Base-by-base conservation (phyloP, 2,888 invertebrate species). In the Mactromeris polynyma region DNA sequence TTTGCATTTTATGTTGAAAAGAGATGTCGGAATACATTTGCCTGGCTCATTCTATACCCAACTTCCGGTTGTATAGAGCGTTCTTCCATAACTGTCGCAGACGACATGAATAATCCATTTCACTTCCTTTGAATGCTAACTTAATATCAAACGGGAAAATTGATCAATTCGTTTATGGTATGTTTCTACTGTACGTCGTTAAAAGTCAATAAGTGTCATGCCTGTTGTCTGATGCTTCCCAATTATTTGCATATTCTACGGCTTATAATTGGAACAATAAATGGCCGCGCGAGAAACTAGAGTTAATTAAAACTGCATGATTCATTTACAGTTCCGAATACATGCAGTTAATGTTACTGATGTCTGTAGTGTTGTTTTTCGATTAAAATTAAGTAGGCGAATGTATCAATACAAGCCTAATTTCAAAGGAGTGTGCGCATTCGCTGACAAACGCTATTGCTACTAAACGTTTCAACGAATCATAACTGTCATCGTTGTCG, bases 31-130 rank as follows among this genome's bases (percentile, higher is more conserved):
- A 90, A 90, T 90, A 91, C 92, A 92, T 92, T 92, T 90, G 84
- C 87, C 84, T 79, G 89, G 87, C 90, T 91, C 89, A 87, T 90
- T 92, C 92, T 92, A 90, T 91, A 92, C 89, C 85, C 90, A 80
- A 90, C 90, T 91, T 92, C 92, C 92, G 92, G 92, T 92, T 85
- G 40, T 83, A 83, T 82, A 88, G 90, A 90, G 86, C 69, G 91
- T 82, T 89, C 85, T 83, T 83, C 89, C 89, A 92, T 92, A 91
- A 92, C 90, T 79, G 82, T 83, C 82, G 88, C 92, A 90, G 89
- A 90, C 89, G 89, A 92, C 92, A 92, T 91, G 92, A 92, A 91
- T 90, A 92, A 88, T 92, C 92, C 92, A 92, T 92, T 92, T 92
- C 89, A 78, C 87, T 89, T 78, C 92, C 86, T 92, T 92, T 90